Evolutionary conservation across 2,888 invertebrate genomes (phyloP).

Genomic region (Pharmacophagus antenor): DNA sequence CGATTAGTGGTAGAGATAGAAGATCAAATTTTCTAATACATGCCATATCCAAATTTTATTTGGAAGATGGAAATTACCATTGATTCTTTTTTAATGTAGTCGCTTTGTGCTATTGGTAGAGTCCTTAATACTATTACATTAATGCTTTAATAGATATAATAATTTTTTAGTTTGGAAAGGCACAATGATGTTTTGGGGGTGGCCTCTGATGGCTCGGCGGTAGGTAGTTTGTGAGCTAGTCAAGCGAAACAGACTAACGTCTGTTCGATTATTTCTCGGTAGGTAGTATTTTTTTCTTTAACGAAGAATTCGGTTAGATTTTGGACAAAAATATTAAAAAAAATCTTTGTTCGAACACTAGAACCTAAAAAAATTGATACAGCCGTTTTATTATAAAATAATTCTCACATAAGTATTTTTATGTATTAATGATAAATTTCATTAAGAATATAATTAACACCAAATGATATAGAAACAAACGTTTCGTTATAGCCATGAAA

Average conservation of each 20-base stretch:
- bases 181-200: neutral
- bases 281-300: neutral
- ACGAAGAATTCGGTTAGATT: too few relatives aligned
- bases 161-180: neutral
- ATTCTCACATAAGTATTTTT: too few relatives aligned
- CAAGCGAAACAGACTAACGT: neutral
- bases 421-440: neutral
- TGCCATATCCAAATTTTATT: too few relatives aligned
- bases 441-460: too few relatives aligned
- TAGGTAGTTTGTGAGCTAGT: constrained; percentile 1
- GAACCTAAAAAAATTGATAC: neutral
- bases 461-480: neutral
- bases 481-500: neutral
- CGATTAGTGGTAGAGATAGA: too few relatives aligned
- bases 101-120: too few relatives aligned
- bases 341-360: neutral
- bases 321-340: neutral
- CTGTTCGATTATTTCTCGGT: neutral
- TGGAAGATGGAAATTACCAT: too few relatives aligned
- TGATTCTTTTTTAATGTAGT: neutral
- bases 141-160: neutral
- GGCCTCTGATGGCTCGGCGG: neutral
- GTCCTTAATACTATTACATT: too few relatives aligned
- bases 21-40: too few relatives aligned
- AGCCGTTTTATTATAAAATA: too few relatives aligned